Evolutionary conservation across 2,888 invertebrate genomes (phyloP), one percentile per base, ranked within the genome.

Genomic region (Torymus aiolomorphi): DNA sequence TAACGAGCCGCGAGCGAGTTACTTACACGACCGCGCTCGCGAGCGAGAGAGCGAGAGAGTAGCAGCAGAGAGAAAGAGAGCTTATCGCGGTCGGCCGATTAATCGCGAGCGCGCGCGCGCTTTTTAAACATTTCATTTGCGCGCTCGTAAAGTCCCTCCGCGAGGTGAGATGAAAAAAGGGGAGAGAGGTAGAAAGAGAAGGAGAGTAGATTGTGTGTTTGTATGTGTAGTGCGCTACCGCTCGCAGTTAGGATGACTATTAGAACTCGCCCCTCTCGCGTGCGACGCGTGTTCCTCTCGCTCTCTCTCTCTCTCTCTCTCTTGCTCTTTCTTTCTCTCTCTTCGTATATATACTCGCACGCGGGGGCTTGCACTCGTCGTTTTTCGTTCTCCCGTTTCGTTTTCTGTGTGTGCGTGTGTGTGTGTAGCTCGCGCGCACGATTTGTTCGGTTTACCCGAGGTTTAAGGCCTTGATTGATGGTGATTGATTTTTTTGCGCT

Each of bases 1-100:
- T 83, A 84, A 83, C 80, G 82, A 82, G 78, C 81, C 57, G 76
- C 76, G 74, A 76, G 76, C 69, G 73, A 77, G 80, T 80, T 80
- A 83, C 78, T 69, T 77, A 70, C 54, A 63, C 31, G 65, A 51
- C 56, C 76, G 16, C 57, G 56, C 49, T 71, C 69, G 42, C 67
- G 51, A 57, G 51, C 42, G 8, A 42, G 42, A 42, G 42, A 42
- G 31, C 2, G 24, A 24, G 24, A 24, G 24, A 3, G 3, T 2
- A 24, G 24, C 2, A 5, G 2, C 2, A 31, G 31, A 42, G 42
- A 42, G 42, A 42, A 8, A 42, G 42, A 42, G 42, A 42, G 42
- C 42, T 42, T 42, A 42, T 42, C 42, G 42, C 42, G 42, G 42
- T 8, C 42, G 42, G 42, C 8, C 42, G 42, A 42, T 42, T 42